Evolutionary conservation across 2,113 vertebrate genomes (phyloP).

Genomic region (Drymodes brunneopygia): DNA sequence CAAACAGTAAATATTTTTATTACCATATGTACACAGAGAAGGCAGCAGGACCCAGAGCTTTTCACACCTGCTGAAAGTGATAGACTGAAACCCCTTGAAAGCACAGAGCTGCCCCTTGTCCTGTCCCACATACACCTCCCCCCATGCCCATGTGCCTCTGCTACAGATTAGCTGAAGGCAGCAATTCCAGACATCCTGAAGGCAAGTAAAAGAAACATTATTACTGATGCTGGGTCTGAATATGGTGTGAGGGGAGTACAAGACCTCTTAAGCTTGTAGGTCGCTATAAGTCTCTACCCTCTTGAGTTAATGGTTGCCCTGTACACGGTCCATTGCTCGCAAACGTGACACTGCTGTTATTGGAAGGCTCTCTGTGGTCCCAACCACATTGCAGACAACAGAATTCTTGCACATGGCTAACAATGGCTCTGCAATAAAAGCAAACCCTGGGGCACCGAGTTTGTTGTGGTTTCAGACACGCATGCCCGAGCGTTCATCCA

Average conservation of each 20-base stretch:
- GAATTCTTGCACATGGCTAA: constrained; percentile 18
- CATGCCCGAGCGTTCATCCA: background rate
- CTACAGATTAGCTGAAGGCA: background rate
- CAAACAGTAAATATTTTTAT: background rate
- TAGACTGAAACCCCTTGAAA: background rate
- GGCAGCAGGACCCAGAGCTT: background rate
- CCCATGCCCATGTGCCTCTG: background rate
- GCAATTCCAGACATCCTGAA: background rate
- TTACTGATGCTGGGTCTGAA: background rate
- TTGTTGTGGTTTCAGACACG: constrained; percentile 5
- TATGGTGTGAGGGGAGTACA: background rate
- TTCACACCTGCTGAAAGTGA: background rate
- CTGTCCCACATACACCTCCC: background rate
- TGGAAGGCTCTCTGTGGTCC: background rate
- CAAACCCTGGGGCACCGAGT: constrained; percentile 14
- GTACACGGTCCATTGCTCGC: background rate
- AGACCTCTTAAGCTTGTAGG: background rate
- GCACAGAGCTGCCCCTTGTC: background rate
- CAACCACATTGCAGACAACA: background rate
- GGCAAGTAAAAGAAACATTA: background rate
- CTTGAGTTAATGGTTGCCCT: background rate
- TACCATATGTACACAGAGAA: background rate
- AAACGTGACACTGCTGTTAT: background rate
- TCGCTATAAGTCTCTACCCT: background rate
- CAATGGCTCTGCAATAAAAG: constrained; percentile 19